Evolutionary conservation across 1,140 invertebrate genomes (phyloP).

Genomic region (Ceratina calcarata): DNA sequence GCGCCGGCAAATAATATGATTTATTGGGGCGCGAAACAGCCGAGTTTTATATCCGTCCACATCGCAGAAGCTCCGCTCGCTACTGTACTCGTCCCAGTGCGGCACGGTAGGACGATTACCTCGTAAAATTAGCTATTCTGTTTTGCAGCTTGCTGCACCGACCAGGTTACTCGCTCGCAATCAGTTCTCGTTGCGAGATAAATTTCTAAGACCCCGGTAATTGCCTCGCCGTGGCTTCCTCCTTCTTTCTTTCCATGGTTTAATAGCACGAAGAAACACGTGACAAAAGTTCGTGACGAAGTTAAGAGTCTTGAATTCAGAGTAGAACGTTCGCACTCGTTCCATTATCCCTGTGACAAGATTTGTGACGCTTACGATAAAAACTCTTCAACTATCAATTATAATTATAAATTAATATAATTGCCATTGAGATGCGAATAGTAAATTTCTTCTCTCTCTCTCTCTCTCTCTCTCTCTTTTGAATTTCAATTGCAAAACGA

Average conservation of each 20-base stretch:
- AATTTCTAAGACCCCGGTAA: slow-evolving; percentile 23
- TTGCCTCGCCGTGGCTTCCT: not conserved
- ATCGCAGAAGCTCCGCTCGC: slow-evolving; percentile 12
- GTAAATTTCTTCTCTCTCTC: too few relatives aligned
- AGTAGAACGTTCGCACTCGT: too few relatives aligned
- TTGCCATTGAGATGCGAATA: too few relatives aligned
- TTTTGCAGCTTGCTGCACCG: slow-evolving; percentile 18
- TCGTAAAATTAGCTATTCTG: slow-evolving; percentile 40
- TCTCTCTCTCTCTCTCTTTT: too few relatives aligned
- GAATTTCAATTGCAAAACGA: too few relatives aligned
- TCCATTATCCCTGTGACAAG: too few relatives aligned
- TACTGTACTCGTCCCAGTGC: slow-evolving; percentile 7
- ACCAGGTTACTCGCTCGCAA: slow-evolving; percentile 22
- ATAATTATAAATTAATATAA: too few relatives aligned
- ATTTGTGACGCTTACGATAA: too few relatives aligned
- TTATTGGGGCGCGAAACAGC: slow-evolving; percentile 23
- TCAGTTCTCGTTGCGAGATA: slow-evolving; percentile 28
- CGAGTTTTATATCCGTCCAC: slow-evolving; percentile 39
- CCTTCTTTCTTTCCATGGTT: not conserved
- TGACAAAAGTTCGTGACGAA: not conserved
- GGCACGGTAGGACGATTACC: slow-evolving; percentile 6
- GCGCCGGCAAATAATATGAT: slow-evolving; percentile 26
- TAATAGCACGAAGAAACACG: slow-evolving; percentile 10
- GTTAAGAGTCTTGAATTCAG: not conserved
- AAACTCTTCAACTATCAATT: too few relatives aligned